phyloP scores from a whole-genome alignment of 2,888 invertebrate genomes.

The Cloeon dipterum region DNA sequence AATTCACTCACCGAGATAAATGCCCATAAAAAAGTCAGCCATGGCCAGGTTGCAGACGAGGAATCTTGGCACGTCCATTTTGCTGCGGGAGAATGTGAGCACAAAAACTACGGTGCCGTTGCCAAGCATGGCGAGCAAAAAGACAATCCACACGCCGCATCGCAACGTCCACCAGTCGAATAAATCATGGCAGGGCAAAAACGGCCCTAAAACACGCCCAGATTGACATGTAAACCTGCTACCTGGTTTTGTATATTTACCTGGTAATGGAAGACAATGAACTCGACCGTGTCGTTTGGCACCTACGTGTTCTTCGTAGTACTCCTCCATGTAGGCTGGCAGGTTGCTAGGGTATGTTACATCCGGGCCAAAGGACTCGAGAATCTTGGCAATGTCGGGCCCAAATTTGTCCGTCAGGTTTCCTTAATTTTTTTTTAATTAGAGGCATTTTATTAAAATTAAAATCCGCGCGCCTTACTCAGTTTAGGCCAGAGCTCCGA shows the following conservation, averaged over 20 bases:
- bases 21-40: conserved; percentile 93
- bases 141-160: conserved; percentile 94
- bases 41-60: conserved; percentile 90
- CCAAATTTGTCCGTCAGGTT: conserved; percentile 50
- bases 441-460: not conserved
- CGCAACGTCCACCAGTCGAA: conserved; percentile 96
- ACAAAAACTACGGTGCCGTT: conserved; percentile 92
- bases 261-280: conserved; percentile 65
- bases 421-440: conserved; percentile 20
- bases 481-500: conserved; percentile 65
- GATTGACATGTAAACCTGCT: too few relatives aligned
- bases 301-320: conserved; percentile 36
- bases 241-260: conserved; percentile 16
- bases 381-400: conserved; percentile 40
- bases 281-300: conserved; percentile 23
- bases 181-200: conserved; percentile 83
- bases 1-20: conserved; percentile 49
- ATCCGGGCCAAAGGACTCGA: conserved; percentile 44
- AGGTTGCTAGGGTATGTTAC: conserved; percentile 44
- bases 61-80: conserved; percentile 92
- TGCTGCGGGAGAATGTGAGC: conserved; percentile 67
- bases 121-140: conserved; percentile 81
- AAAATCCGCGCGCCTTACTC: conserved; percentile 28
- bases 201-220: conserved; percentile 64
- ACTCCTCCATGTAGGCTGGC: conserved; percentile 47